Conservation (phyloP, 1,140 invertebrate species). For the Tribolium madens region DNA sequence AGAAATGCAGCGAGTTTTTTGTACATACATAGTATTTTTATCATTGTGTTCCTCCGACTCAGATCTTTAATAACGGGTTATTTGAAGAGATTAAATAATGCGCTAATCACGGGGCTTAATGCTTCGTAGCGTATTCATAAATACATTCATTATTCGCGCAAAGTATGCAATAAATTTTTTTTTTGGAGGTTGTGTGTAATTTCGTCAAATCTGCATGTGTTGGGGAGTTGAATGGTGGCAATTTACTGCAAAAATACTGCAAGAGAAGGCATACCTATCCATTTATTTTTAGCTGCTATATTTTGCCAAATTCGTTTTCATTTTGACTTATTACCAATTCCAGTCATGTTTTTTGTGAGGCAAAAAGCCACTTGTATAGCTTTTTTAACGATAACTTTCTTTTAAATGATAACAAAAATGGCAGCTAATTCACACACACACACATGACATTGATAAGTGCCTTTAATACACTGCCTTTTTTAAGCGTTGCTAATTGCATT, state of each 20-base stretch:
- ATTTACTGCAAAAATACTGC: not conserved
- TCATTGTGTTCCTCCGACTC: slow-evolving; percentile 6
- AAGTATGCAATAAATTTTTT: slow-evolving; percentile 17
- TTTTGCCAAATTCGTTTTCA: no score
- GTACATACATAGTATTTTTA: slow-evolving; percentile 28
- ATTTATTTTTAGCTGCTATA: no score
- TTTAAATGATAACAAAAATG: no score
- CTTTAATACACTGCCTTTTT: no score
- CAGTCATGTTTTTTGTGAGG: no score
- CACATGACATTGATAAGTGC: no score
- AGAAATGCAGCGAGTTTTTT: slow-evolving; percentile 31
- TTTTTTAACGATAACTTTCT: no score
- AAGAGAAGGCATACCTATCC: not conserved
- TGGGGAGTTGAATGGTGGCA: not conserved
- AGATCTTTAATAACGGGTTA: not conserved
- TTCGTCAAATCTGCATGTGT: not conserved
- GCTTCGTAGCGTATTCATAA: not conserved
- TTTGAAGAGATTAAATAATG: not conserved
- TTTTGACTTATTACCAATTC: no score
- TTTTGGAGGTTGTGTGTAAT: not conserved
- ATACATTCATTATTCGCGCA: slow-evolving; percentile 11
- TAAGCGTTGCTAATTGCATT: no score
- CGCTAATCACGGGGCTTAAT: not conserved
- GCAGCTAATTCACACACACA: no score
- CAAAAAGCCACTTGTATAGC: no score